A percentile compares a stretch with the other conserved stretches of the same genome.
These are phyloP conservation scores for Pogonocherus hispidulus DNA, from an alignment of 2,888 invertebrate species.

Conservation along the genomic window DNA sequence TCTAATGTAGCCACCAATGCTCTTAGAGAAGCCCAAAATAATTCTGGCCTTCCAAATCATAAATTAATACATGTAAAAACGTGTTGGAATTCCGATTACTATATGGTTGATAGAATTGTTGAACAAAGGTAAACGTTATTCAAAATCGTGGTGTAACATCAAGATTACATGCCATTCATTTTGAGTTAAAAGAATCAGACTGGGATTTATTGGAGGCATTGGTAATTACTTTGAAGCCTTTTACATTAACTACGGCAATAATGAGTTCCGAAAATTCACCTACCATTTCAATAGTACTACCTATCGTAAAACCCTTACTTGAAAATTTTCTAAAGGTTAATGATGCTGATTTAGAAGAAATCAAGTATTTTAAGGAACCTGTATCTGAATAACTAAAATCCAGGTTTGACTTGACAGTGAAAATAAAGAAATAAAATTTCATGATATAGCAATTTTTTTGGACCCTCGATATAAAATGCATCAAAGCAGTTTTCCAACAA, in stretches of 20 bases:
- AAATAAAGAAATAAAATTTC: constrained; percentile 7
- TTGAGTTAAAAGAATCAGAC: constrained; percentile 32
- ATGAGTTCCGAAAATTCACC: constrained; percentile 33
- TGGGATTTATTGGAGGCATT: constrained; percentile 38
- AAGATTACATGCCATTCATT: constrained; percentile 9
- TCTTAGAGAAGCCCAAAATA: constrained; percentile 36
- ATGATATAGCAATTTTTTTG: constrained; percentile 26
- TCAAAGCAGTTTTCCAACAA: constrained; percentile 14
- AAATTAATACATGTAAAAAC: constrained; percentile 42
- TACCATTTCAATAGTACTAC: constrained; percentile 36
- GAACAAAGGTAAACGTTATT: constrained; percentile 42
- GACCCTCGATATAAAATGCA: constrained; percentile 21
- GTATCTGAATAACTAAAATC: constrained; percentile 18
- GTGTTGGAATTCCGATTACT: constrained; percentile 46
- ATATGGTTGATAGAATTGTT: constrained; percentile 42
- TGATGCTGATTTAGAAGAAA: constrained; percentile 13
- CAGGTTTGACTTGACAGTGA: constrained; percentile 15
- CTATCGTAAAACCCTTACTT: constrained; percentile 27
- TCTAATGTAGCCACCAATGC: constrained; percentile 41
- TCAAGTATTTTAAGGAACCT: constrained; percentile 2
- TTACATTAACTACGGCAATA: constrained; percentile 35
- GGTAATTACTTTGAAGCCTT: constrained; percentile 34
- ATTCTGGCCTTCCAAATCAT: constrained; percentile 35
- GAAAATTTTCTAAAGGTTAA: constrained; percentile 17
- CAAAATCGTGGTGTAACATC: constrained; percentile 33